Evolutionary conservation across 2,797 vertebrate species (phyloP), one percentile per base, ranked within the genome.

Genomic region (Podarcis siculus): DNA sequence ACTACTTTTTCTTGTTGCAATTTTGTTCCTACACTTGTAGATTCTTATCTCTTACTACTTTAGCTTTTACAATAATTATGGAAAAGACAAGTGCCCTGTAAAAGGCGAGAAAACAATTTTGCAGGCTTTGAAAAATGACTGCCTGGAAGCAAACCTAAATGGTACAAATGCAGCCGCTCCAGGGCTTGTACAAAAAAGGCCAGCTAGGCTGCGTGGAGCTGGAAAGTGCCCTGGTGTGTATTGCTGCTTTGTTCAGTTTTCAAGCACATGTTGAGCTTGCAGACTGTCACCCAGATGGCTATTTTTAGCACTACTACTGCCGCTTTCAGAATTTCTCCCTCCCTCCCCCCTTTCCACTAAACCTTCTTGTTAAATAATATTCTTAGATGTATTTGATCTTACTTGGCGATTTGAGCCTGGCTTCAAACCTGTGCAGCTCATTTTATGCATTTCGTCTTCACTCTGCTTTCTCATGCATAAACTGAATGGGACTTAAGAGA

Each of bases 251-350:
- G 49, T 80, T 87, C 27, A 55, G 13, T 75, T 32, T 83, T 23
- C 75, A 58, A 79, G 64, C 39, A 37, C 35, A 66, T 45, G 25
- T 85, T 30, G 37, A 49, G 69, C 32, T 81, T 81, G n/a, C 86
- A n/a, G 69, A 19, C 42, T 32, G 42, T 86, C 79, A 82, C 71
- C 42, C 69, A 85, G 61, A 21, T 37, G 58, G 42, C 83, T 89
- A 76, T 86, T 76, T 82, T 86, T 86, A 89, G n/a, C 32, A 19
- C 25, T 39, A 49, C 83, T 45, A 35, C 71, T 79, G 49, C 83
- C 32, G 61, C 61, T 66, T 88, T 83, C 42, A 83, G 64, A 69
- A 79, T 82, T 76, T 78, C 58, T 77, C 55, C 86, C 79, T 85
- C 61, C 8, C 0, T 32, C 39, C 30, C 39, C 75, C 83, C 76